Base-by-base conservation (phyloP, 2,888 invertebrate genomes). In the Thumatha senex region DNA sequence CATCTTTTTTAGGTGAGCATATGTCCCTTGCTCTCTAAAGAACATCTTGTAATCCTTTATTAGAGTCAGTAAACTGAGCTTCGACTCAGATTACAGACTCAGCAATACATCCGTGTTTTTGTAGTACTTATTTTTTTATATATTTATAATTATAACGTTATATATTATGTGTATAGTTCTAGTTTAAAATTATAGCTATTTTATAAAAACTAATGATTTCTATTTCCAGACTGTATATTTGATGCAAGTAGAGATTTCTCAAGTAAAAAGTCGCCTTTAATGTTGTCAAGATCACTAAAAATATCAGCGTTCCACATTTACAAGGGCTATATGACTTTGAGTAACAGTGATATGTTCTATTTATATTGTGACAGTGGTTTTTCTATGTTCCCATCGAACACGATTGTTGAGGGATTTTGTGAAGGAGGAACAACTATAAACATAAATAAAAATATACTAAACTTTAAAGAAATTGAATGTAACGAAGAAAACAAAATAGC, bases 221-320 rank as follows among this genome's bases (percentile, higher is more conserved):
- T 31, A n/a, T 35, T 78, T 75, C 31, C 73, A 86, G 86, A 76
- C 48, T 86, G 86, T 52, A 40, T 64, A 10, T 43, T 86, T 11
- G 67, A 80, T 40, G 57, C 70, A 2, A 44, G 61, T 29, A 49
- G 56, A 10, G 67, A 76, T 31, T 68, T 78, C 9, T 45, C 56
- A 11, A 46, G 30, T 9, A 13, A 36, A 8, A 62, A 67, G 7
- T 73, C 74, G 29, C 81, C 81, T 0, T 29, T 83, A 8, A 64
- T 81, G 46, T 7, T 66, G 7, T 63, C 75, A 9, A 52, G 56
- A 2, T 31, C 41, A 0, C 24, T 59, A 0, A 42, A 45, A 9
- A 65, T 73, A 55, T 61, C 71, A 11, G 2, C 33, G 0, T 73
- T 67, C 39, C 53, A 67, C 33, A 64, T 58, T 1, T 33, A 2